Evolutionary conservation across 2,113 vertebrate species (phyloP).

Genomic region (Paramisgurnus dabryanus): DNA sequence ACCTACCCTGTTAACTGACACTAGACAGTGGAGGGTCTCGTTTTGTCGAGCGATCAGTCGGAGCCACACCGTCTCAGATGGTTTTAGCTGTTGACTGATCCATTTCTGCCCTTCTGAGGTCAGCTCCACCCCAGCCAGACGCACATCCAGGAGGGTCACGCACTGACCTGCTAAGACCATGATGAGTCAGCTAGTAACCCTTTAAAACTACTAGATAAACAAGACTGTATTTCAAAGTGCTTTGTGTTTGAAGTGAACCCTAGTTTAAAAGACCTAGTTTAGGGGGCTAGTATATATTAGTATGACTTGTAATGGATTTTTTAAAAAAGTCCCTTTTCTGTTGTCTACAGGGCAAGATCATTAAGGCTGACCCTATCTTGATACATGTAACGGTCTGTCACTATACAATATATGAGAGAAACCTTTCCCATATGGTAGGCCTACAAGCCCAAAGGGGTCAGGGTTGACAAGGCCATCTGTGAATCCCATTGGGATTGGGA

Average conservation of each 20-base stretch:
- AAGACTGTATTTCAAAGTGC: constrained; percentile 30
- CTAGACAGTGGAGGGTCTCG: constrained; percentile 80
- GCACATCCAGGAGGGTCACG: constrained; percentile 73
- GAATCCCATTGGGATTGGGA: neutral
- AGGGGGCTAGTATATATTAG: neutral
- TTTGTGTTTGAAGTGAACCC: neutral
- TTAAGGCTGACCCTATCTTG: neutral
- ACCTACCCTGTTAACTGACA: constrained; percentile 82
- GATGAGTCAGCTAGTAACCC: constrained; percentile 4
- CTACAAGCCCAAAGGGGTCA: constrained; percentile 1
- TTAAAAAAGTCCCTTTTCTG: neutral
- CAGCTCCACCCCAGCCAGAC: constrained; percentile 87
- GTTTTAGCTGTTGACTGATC: constrained; percentile 77
- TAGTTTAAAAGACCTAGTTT: neutral
- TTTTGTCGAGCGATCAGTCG: constrained; percentile 84
- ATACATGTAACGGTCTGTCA: neutral
- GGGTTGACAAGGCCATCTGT: constrained; percentile 25
- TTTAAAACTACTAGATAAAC: neutral
- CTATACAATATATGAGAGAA: neutral
- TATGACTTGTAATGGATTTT: neutral
- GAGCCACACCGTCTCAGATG: constrained; percentile 82
- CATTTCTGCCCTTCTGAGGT: constrained; percentile 75
- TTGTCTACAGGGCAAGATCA: neutral
- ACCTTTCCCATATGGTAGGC: neutral
- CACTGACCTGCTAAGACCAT: constrained; percentile 68